Percentiles rank a stretch among this genome's conserved stretches.
Evolutionary conservation across 2,113 vertebrate species (phyloP).

Genomic region (Periophthalmodon schlosseri): DNA sequence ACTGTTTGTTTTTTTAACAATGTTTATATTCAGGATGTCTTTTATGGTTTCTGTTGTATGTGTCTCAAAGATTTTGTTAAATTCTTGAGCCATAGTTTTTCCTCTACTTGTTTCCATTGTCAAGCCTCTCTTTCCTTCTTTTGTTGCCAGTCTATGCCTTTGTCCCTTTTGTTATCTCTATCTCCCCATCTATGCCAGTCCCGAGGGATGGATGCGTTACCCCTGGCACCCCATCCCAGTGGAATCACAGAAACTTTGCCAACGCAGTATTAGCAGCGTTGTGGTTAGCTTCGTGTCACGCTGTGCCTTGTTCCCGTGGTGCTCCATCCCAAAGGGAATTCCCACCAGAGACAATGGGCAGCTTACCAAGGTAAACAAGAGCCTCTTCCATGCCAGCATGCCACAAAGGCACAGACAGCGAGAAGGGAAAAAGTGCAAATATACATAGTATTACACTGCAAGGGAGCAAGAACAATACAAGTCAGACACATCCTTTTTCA

Average conservation of each 20-base stretch:
- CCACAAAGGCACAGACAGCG: constrained; percentile 57
- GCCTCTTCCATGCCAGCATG: constrained; percentile 61
- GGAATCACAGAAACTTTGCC: constrained; percentile 48
- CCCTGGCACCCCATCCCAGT: constrained; percentile 62
- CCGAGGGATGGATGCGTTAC: constrained; percentile 52
- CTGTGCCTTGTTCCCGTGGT: constrained; percentile 46
- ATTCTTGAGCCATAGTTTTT: constrained; percentile 21
- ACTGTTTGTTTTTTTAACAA: not conserved
- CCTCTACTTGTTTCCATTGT: constrained; percentile 22
- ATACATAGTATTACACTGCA: constrained; percentile 42
- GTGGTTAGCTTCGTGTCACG: constrained; percentile 38
- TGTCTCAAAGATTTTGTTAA: constrained; percentile 17
- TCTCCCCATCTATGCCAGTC: constrained; percentile 41
- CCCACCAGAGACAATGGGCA: constrained; percentile 72
- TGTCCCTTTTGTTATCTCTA: constrained; percentile 48
- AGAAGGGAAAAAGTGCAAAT: constrained; percentile 56
- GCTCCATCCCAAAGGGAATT: constrained; percentile 68
- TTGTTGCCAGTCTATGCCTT: constrained; percentile 24
- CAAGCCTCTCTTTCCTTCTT: constrained; percentile 13
- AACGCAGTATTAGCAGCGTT: constrained; percentile 26
- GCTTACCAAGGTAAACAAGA: constrained; percentile 78
- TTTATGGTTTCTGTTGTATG: not conserved
- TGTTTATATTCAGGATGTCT: not conserved
- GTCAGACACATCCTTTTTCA: constrained; percentile 57
- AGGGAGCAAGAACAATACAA: constrained; percentile 42